Base-by-base conservation (phyloP, 2,113 vertebrate species). In the Actenoides lindsayi region DNA sequence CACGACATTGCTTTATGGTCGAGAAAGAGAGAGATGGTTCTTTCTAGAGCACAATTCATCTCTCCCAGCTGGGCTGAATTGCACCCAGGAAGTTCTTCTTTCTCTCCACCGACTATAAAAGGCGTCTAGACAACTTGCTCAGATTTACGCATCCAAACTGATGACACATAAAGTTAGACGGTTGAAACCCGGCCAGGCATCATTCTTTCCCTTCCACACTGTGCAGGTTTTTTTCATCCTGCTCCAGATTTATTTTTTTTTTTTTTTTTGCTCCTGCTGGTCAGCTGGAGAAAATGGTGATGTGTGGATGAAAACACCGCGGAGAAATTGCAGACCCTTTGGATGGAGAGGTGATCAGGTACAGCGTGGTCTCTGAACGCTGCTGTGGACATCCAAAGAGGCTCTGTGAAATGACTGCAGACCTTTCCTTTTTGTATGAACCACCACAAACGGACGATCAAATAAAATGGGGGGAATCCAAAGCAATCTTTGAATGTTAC, bases 41-140 rank as follows among this genome's bases (percentile, higher is more conserved):
- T 67, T 95, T 84, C 78, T 65, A 84, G 82, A 95, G 92, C 86
- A 75, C 68, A 46, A 78, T 91, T 91, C 93, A 92, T 92, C 91
- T 60, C 89, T 94, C 87, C 94, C 93, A 91, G 83, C 91, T 96
- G 96, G 80, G 76, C 86, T 94, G 76, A 81, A 59, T 35, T 67
- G 73, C 56, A 46, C 83, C 54, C 2, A 42, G 95, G 86, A 92
- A 81, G 59, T 84, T 96, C 94, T 74, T 92, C 76, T 75, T 64
- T 78, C 76, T 84, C 94, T 87, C 83, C 73, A 64, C 35, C 3
- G 8, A 7, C 87, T 54, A 24, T 16, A 89, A 94, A 95, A 92
- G 35, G 16, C 28, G 5, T 37, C 86, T 84, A 84, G 89, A 89
- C 37, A 57, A 63, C 73, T 60, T 1, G 2, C 69, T 82, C n/a